Conservation (phyloP, 2,888 invertebrate species). For the Pammene fasciana region DNA sequence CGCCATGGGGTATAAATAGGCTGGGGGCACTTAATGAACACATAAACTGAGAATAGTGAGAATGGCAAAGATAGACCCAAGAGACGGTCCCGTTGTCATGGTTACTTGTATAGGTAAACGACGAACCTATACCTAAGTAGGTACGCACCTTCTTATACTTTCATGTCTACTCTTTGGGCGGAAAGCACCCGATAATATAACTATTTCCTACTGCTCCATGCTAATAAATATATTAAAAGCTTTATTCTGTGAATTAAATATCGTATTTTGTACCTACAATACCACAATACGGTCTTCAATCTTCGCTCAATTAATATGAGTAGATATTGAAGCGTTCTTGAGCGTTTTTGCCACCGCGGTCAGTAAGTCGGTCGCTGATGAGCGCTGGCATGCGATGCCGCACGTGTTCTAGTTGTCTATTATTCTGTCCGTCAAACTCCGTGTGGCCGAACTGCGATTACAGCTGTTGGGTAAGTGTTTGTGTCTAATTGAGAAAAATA, state of each 20-base stretch:
- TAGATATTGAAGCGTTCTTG: constrained; percentile 44
- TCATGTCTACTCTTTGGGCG: no score
- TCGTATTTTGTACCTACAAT: no score
- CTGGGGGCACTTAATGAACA: constrained; percentile 78
- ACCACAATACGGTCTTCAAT: neutral
- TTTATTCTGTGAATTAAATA: no score
- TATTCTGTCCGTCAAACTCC: constrained; percentile 64
- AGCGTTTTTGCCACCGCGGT: constrained; percentile 54
- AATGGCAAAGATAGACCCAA: constrained; percentile 61
- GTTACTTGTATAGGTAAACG: constrained; percentile 39
- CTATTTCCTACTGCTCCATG: no score
- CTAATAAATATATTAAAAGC: no score
- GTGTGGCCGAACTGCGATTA: constrained; percentile 32
- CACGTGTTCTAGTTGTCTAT: constrained; percentile 70
- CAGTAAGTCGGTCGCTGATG: constrained; percentile 63
- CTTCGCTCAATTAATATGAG: constrained; percentile 18
- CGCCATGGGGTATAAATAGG: constrained; percentile 76
- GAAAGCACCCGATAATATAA: no score
- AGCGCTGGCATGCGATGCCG: constrained; percentile 67
- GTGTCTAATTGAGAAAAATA: neutral
- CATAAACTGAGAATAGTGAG: constrained; percentile 70
- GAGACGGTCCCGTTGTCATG: constrained; percentile 64
- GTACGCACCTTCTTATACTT: no score
- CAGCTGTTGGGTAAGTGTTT: constrained; percentile 20
- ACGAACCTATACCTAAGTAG: no score